Conservation (phyloP, 2,888 invertebrate species). For the Trachelus stipa region DNA sequence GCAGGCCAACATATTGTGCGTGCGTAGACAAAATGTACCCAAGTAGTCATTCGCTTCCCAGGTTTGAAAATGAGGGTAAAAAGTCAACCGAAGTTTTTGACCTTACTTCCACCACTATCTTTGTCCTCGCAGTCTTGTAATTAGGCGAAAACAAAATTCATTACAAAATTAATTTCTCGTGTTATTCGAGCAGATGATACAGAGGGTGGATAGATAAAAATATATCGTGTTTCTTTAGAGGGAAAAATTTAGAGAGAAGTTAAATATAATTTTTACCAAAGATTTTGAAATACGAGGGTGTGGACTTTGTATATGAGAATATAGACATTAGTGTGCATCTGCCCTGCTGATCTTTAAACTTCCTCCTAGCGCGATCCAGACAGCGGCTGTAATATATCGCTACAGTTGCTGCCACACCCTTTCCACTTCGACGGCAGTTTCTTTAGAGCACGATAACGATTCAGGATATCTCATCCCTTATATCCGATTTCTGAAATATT, state of each 20-base stretch:
- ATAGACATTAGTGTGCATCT: neutral
- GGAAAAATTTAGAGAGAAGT: neutral
- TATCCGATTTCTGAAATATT: constrained; percentile 4
- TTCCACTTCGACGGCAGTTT: neutral
- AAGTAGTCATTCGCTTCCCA: no score
- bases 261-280: neutral
- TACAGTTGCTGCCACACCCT: constrained; percentile 5
- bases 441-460: constrained; percentile 5
- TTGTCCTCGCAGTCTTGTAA: neutral
- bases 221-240: neutral
- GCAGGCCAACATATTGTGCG: neutral
- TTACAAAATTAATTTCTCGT: neutral
- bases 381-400: constrained; percentile 7
- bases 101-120: neutral
- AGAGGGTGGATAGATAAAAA: no score
- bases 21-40: no score
- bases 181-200: neutral
- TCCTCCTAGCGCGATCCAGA: neutral
- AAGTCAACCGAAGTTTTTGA: no score
- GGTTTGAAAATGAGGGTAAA: no score
- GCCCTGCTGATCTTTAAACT: neutral
- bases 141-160: neutral
- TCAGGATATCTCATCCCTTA: constrained; percentile 6
- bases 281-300: neutral
- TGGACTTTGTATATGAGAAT: neutral